Conservation (phyloP, 2,888 invertebrate genomes). For the Elmis aenea region DNA sequence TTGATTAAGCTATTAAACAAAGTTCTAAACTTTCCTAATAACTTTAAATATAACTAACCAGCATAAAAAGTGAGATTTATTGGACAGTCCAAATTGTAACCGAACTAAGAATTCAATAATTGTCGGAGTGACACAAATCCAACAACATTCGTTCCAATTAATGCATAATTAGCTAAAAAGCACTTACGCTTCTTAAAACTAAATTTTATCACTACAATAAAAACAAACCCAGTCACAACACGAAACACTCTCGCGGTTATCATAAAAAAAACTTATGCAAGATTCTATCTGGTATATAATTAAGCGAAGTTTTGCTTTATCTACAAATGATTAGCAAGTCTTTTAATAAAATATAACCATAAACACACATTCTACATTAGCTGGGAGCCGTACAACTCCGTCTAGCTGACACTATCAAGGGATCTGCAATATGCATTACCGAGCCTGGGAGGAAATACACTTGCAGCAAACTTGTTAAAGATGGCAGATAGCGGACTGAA, state of each 20-base stretch:
- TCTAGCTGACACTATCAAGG: constrained; percentile 31
- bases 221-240: too few species aligned
- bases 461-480: constrained; percentile 38
- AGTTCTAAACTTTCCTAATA: too few species aligned
- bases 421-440: constrained; percentile 34
- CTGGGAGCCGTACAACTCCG: constrained; percentile 24
- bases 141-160: too few species aligned
- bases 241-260: too few species aligned
- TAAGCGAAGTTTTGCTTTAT: constrained; percentile 29
- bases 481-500: constrained; percentile 33
- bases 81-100: too few species aligned
- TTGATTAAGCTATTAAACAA: too few species aligned
- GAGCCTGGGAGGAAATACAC: constrained; percentile 41
- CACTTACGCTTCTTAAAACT: constrained; percentile 5
- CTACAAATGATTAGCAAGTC: constrained; percentile 30
- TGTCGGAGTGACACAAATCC: too few species aligned
- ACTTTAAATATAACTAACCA: too few species aligned
- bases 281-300: constrained; percentile 24
- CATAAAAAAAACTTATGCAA: background rate
- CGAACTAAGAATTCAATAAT: too few species aligned
- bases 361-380: constrained; percentile 34
- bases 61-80: too few species aligned
- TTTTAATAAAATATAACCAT: constrained; percentile 33
- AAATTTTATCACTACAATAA: constrained; percentile 11
- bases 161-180: constrained; percentile 8